Conservation (phyloP, 2,113 vertebrate species). For the Machaerirhynchus nigripectus region DNA sequence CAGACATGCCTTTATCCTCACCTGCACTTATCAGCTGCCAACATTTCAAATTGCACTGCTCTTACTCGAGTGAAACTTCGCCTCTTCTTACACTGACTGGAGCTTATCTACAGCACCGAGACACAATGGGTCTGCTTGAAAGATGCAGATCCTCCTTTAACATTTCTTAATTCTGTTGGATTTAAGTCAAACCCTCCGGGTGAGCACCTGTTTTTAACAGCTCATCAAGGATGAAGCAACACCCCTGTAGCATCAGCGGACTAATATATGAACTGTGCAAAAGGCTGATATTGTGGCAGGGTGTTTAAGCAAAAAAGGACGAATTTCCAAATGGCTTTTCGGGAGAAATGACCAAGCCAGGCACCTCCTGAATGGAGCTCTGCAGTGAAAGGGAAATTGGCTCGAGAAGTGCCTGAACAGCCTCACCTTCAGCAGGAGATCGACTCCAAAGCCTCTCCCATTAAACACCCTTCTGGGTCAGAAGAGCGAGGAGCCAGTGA, state of each 20-base stretch:
- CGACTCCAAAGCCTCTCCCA: not conserved
- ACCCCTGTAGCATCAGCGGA: not conserved
- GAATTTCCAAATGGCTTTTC: not conserved
- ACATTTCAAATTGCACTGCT: constrained; percentile 30
- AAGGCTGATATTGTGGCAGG: not conserved
- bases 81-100: not conserved
- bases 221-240: constrained; percentile 9
- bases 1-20: constrained; percentile 54
- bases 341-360: not conserved
- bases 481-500: not conserved
- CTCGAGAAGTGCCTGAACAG: not conserved
- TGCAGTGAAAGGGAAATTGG: not conserved
- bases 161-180: constrained; percentile 10
- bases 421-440: not conserved
- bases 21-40: constrained; percentile 54
- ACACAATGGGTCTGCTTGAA: constrained; percentile 22
- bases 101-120: constrained; percentile 30
- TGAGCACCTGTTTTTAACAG: constrained; percentile 15
- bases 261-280: not conserved
- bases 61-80: not conserved
- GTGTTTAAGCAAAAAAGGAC: not conserved
- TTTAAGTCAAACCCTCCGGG: constrained; percentile 25
- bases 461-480: not conserved
- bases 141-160: constrained; percentile 31
- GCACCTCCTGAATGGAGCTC: not conserved